phyloP scores from a whole-genome alignment of 64 coral and sea anemone species.

The Montipora foliosa region DNA sequence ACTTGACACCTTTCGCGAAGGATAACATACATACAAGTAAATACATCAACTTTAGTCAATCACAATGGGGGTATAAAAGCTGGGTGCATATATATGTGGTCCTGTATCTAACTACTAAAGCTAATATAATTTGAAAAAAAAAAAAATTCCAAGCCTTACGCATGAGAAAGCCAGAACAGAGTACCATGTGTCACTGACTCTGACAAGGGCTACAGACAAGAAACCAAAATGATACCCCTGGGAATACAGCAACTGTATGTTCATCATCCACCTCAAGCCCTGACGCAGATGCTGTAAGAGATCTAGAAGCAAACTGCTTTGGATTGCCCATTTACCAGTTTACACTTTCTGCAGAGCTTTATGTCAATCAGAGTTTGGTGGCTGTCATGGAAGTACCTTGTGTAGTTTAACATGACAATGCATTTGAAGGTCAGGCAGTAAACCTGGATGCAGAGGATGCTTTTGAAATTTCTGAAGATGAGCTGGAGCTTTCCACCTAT shows the following conservation, averaged over 20 bases:
- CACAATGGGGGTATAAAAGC: no score
- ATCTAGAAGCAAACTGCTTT: not conserved
- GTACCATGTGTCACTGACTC: not conserved
- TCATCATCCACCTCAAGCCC: not conserved
- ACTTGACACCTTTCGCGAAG: no score
- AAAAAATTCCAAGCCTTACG: no score
- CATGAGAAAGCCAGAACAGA: not conserved
- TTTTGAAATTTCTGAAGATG: not conserved
- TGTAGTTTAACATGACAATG: not conserved
- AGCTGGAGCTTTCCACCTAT: conserved; percentile 12
- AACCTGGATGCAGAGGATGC: conserved; percentile 29
- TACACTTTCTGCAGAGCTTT: not conserved
- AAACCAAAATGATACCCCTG: not conserved
- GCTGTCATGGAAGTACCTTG: conserved; percentile 11
- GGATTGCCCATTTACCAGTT: not conserved
- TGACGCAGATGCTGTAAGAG: not conserved
- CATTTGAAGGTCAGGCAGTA: not conserved
- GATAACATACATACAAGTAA: no score
- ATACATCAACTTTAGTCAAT: no score
- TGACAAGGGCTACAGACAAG: not conserved
- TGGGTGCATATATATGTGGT: no score
- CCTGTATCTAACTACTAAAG: no score
- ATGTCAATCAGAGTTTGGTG: conserved; percentile 8
- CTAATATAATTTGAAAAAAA: no score
- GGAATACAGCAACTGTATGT: not conserved